These are phyloP conservation scores for Abramis brama DNA, from an alignment of 2,113 vertebrate genomes.

Conservation along the genomic window DNA sequence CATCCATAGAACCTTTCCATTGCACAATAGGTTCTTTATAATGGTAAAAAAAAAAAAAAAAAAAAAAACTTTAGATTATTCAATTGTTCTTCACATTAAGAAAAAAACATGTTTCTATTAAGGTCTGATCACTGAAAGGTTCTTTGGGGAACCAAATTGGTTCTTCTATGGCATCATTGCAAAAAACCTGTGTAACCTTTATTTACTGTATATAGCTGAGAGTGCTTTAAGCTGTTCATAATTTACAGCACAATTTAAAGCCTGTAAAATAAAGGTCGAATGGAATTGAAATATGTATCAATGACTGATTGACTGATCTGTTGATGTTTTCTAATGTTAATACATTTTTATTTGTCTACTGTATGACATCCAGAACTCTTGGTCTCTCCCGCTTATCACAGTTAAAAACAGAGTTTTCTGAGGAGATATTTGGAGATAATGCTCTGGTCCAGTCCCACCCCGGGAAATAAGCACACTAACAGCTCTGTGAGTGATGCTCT, in stretches of 20 bases:
- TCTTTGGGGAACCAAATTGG: too few relatives aligned
- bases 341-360: neutral
- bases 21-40: too few relatives aligned
- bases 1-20: too few relatives aligned
- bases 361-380: neutral
- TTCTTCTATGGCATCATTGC: too few relatives aligned
- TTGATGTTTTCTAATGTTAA: neutral
- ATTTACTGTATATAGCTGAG: neutral
- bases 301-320: neutral
- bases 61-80: too few relatives aligned
- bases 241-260: neutral
- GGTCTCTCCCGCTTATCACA: neutral
- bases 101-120: too few relatives aligned
- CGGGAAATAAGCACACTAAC: neutral
- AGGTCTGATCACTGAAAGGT: too few relatives aligned
- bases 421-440: constrained; percentile 15
- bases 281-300: neutral
- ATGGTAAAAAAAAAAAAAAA: too few relatives aligned
- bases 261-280: neutral
- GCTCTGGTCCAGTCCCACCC: neutral
- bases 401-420: constrained; percentile 3
- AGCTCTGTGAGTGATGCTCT: neutral
- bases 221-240: neutral
- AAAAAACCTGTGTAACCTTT: too few relatives aligned
- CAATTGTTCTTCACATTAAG: too few relatives aligned